Base-by-base conservation (phyloP, 2,888 invertebrate species). In the Mesorhabditis sp. region DNA sequence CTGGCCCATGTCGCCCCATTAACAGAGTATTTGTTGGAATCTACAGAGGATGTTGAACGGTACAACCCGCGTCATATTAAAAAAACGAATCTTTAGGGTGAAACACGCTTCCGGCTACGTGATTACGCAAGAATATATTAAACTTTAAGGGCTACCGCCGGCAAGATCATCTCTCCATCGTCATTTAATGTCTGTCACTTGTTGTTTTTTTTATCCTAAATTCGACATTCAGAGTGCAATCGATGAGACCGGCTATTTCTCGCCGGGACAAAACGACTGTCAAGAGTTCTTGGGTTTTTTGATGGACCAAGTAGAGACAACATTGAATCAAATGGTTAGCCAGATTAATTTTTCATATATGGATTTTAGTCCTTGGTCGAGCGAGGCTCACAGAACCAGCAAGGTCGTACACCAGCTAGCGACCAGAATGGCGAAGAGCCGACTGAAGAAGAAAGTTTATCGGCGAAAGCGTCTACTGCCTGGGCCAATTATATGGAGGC, bases 231-330 rank as follows among this genome's bases (percentile, higher is more conserved):
- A 63, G 41, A 10, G 41, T 10, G n/a, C 41, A 15, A 2, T 4
- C n/a, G 3, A 63, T 61, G 3, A n/a, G 42, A 62, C 28, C 7
- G n/a, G 28, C n/a, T 15, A 10, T 61, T 67, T 67, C 43, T 28
- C 41, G 43, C 45, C 63, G 7, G n/a, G 41, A 63, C 95, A 95
- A 87, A 94, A 95, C 87, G 94, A 95, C 89, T 93, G 93, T 68
- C 94, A 93, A 89, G 94, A 95, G 88, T 89, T 95, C 78, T 90
- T 95, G 45, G 93, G 93, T 67, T 94, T 94, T 91, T 88, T 95
- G 76, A 88, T 95, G 81, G 94, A 95, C 88, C 92, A 93, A 67
- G 89, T 95, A 78, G 94, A 95, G 87, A 94, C 58, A 13, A n/a
- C 58, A n/a, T 50, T 50, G 28, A 28, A 28, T 28, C 28, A 28